Evolutionary conservation across 1,140 invertebrate genomes (phyloP), one percentile per base, ranked within the genome.

Genomic region (Solenopsis invicta): DNA sequence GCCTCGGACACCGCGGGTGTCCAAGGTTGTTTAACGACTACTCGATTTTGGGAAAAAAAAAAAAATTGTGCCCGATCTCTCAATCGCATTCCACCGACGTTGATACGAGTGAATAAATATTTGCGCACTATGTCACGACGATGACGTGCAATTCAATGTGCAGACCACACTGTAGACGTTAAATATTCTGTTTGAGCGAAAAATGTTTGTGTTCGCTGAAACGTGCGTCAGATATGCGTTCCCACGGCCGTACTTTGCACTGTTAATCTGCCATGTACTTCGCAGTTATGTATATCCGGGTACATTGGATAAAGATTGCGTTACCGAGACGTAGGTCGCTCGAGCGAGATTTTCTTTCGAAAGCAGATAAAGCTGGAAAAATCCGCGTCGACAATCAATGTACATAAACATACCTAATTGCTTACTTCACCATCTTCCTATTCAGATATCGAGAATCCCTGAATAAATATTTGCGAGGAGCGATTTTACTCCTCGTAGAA

Each of bases 291-390:
- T 29, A 18, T 56, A 69, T 82, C 18, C 45, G 10, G 69, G 29
- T 84, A 75, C 69, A 84, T 82, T 52, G 21, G 80, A 82, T 84
- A 84, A 41, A 18, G 41, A 72, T 72, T 72, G 67, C 78, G 41
- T 74, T 13, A 13, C 9, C 29, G 62, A 13, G 29, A 41, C 62
- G 9, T 71, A 45, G 37, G 24, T 82, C 50, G 67, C 61, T 29
- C 67, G 41, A 45, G 12, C 18, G 29, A 75, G 41, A 59, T 62
- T 61, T 61, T 61, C 9, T 48, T 18, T 21, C 9, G 4, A 48
- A 61, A 59, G 24, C 34, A 50, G 54, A 72, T 81, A 81, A 45
- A 71, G 18, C 13, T 8, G 29, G 5, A 69, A 69, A 71, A 56
- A n/a, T 29, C 4, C 13, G 8, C n/a, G 21, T 66, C 45, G 37